phyloP scores from a whole-genome alignment of 2,113 vertebrate species.

The Clupea harengus region DNA sequence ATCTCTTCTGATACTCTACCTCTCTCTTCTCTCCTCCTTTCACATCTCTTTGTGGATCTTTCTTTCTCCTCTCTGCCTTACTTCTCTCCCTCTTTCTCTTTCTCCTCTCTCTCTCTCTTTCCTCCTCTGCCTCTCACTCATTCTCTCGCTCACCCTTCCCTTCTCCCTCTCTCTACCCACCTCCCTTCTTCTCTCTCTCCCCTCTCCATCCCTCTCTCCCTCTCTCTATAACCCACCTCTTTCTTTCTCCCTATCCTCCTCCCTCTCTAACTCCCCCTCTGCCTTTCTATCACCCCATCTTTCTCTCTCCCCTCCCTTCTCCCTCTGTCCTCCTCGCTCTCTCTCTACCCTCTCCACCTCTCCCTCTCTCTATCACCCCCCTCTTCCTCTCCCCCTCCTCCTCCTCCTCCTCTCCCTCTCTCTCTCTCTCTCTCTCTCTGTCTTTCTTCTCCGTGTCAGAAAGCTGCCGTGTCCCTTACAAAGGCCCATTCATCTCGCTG shows the following conservation, averaged over 20 bases:
- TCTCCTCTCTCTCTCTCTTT: background rate
- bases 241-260: background rate
- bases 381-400: background rate
- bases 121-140: background rate
- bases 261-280: background rate
- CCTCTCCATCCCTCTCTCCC: constrained; percentile 7
- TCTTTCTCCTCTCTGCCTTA: background rate
- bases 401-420: constrained; percentile 30
- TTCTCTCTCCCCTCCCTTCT: too few species aligned
- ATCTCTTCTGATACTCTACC: background rate
- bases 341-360: background rate
- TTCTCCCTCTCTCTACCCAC: constrained; percentile 18
- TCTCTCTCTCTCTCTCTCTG: constrained; percentile 35
- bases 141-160: background rate
- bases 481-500: constrained; percentile 47
- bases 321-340: background rate
- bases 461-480: constrained; percentile 45
- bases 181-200: constrained; percentile 49
- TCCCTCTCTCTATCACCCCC: background rate
- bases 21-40: background rate
- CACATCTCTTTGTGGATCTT: constrained; percentile 7
- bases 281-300: background rate
- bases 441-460: constrained; percentile 21
- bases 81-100: background rate
- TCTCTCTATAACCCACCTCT: constrained; percentile 8